Evolutionary conservation across 1,140 invertebrate species (phyloP), one percentile per base, ranked within the genome.

Genomic region (Cylas formicarius): DNA sequence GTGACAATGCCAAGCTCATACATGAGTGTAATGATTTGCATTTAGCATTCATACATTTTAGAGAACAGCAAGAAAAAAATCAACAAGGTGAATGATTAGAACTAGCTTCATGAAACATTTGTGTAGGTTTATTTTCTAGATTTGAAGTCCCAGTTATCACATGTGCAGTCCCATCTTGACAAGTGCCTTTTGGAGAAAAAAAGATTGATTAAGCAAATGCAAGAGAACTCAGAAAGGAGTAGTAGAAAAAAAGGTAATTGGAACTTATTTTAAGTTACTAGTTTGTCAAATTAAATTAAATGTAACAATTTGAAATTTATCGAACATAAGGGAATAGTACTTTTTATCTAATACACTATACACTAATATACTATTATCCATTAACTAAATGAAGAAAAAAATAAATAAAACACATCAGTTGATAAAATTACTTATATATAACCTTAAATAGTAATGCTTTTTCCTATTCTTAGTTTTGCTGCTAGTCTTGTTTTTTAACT

Each of bases 1-100:
- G 74, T 67, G 80, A 83, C 57, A 83, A 83, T 70, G 73, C 72
- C 22, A 79, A 72, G 60, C 62, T 83, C 23, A 72, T 82, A 26
- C 71, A 74, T 65, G 80, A 83, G 65, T 80, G 77, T 56, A 87
- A 84, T 67, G 72, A 80, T 42, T 63, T 86, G 11, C 80, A 87
- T 60, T 67, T 72, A 49, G 72, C 81, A 56, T 62, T 84, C 19
- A 71, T 84, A 33, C 69, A 79, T 53, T 60, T 72, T 42, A 78
- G 78, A 63, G 83, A 86, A 63, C 69, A 76, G 36, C 62, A 69
- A 63, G 73, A 76, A 46, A 72, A 72, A 49, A 63, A 68, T 42
- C 53, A 72, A 31, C 73, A 68, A 68, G 72, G 72, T 74, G 53
- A 40, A 22, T 42, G 17, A 4, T 21, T 20, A 46, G 16, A n/a